These are phyloP conservation scores for Nymphalis polychloros DNA, from an alignment of 2,888 invertebrate genomes.

Conservation along the genomic window DNA sequence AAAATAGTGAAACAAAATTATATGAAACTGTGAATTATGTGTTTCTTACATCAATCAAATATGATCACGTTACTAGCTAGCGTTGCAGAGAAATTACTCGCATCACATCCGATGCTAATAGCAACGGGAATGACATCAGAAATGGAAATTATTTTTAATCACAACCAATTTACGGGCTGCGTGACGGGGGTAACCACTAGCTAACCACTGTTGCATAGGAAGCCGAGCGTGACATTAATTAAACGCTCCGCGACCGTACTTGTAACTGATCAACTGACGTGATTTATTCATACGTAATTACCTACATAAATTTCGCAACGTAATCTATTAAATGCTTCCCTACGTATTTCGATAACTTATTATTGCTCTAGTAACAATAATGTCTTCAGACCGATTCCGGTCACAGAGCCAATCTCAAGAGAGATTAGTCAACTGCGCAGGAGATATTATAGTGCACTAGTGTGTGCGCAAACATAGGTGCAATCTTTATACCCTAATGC, in stretches of 20 bases:
- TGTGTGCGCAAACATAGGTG: no score
- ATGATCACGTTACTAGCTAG: conserved; percentile 25
- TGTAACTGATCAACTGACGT: conserved; percentile 33
- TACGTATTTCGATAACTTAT: no score
- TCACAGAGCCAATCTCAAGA: no score
- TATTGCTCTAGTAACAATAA: no score
- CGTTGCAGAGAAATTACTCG: conserved; percentile 68
- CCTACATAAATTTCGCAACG: neutral
- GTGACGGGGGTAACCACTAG: conserved; percentile 55
- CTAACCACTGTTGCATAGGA: conserved; percentile 60
- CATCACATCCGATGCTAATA: conserved; percentile 65
- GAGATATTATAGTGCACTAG: no score
- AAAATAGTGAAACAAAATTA: no score
- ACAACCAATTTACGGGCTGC: conserved; percentile 72
- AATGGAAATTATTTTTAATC: conserved; percentile 81
- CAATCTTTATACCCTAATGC: no score
- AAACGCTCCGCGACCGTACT: conserved; percentile 59
- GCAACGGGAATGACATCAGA: conserved; percentile 75
- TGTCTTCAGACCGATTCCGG: no score
- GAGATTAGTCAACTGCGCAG: no score
- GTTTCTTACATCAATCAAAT: conserved; percentile 11
- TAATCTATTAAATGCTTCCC: neutral
- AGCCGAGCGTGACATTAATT: conserved; percentile 75
- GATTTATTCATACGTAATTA: neutral
- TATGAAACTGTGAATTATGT: no score